These are phyloP conservation scores for Anas georgica DNA, from an alignment of 2,797 vertebrate species.

Conservation along the genomic window DNA sequence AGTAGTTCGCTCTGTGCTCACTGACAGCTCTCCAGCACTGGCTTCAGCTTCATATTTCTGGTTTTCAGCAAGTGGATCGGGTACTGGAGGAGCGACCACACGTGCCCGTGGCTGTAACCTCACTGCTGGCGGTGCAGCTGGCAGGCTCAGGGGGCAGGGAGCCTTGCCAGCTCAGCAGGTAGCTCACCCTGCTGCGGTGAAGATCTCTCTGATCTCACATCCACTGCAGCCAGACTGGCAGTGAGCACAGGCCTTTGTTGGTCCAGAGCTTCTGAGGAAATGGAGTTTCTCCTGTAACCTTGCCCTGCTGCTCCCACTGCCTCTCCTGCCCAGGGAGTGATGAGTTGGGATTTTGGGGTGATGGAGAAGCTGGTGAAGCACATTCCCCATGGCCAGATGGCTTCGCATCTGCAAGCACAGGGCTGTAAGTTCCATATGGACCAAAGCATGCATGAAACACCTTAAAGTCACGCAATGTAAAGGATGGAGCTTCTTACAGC, in stretches of 20 bases:
- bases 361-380: neutral
- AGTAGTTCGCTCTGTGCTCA: fast-evolving
- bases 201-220: neutral
- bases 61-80: neutral
- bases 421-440: neutral
- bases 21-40: too few relatives aligned
- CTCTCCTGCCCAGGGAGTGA: neutral
- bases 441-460: neutral
- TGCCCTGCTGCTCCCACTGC: fast-evolving
- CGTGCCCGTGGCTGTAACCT: neutral
- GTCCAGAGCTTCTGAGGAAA: neutral
- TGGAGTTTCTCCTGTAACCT: fast-evolving
- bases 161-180: neutral
- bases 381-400: neutral
- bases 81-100: neutral
- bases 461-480: neutral
- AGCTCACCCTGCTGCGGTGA: neutral
- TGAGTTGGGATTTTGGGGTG: neutral
- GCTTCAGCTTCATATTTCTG: neutral
- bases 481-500: neutral
- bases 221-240: neutral
- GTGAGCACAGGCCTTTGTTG: neutral
- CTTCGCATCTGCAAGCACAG: fast-evolving
- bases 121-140: neutral
- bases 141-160: neutral